Conservation (phyloP, 2,797 vertebrate species). For the Gastrophryne carolinensis region DNA sequence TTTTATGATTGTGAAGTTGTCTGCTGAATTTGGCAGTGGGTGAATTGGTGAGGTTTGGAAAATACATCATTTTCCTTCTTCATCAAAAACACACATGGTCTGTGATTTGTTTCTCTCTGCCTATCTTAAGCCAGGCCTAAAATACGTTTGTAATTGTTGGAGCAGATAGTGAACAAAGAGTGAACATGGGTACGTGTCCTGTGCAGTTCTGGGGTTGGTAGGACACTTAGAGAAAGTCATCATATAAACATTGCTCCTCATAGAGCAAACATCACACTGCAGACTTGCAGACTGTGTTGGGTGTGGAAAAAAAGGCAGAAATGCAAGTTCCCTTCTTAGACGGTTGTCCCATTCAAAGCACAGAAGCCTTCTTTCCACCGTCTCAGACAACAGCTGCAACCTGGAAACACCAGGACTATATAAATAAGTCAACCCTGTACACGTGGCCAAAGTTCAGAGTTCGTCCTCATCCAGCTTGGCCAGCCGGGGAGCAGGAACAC, state of each 20-base stretch:
- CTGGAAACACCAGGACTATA: background rate
- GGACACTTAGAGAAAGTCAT: slow-evolving; percentile 7
- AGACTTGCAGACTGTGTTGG: slow-evolving; percentile 1
- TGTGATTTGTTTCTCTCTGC: slow-evolving; percentile 7
- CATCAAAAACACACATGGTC: background rate
- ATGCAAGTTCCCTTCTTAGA: slow-evolving; percentile 10
- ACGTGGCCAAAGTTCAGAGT: slow-evolving; percentile 68
- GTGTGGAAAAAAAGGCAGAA: slow-evolving; percentile 4
- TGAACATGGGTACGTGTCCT: slow-evolving; percentile 4
- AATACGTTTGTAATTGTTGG: background rate
- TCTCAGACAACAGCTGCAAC: slow-evolving; percentile 17
- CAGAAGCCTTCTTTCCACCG: slow-evolving; percentile 4
- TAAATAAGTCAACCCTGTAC: slow-evolving; percentile 9
- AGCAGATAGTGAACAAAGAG: slow-evolving; percentile 2
- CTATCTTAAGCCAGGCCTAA: slow-evolving; percentile 2
- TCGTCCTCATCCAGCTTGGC: slow-evolving; percentile 86
- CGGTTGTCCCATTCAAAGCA: background rate
- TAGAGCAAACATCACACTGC: background rate
- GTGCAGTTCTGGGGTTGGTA: background rate
- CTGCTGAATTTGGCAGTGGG: background rate
- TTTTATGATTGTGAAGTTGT: slow-evolving; percentile 17
- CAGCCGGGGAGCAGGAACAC: slow-evolving; percentile 76
- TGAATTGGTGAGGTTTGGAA: background rate
- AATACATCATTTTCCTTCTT: background rate
- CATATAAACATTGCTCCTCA: slow-evolving; percentile 20